Evolutionary conservation across 2,797 vertebrate genomes (phyloP), one percentile per base, ranked within the genome.

Genomic region (Poecile montanus): DNA sequence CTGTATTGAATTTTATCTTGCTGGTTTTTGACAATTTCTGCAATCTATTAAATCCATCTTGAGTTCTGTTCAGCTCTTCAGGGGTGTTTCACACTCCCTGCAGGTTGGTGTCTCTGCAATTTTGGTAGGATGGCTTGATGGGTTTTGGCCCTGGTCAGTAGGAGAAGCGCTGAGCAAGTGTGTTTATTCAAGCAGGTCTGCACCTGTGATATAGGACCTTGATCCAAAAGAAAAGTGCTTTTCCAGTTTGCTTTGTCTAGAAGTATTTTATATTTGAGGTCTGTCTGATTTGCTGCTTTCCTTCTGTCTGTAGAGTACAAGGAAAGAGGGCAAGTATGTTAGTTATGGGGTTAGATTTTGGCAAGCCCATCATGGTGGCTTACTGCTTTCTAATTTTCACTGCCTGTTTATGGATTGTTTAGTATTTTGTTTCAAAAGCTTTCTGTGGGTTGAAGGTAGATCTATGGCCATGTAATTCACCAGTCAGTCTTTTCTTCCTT

Each of bases 91-190:
- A 13, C 3, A 5, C 32, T 47, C 72, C 61, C 61, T 87, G 48
- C 29, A 57, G 54, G 21, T 32, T 79, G 29, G 7, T 61, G 19
- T 53, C 11, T 57, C 18, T 65, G 67, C 32, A 32, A n/a, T 61
- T 93, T 23, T 40, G 32, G 8, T 47, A 45, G 30, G 56, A 27
- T 17, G 63, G 0, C 26, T 48, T 88, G 53, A 32, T 77, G 54
- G 16, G 19, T 36, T 87, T 93, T 92, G 36, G 38, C 40, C 66
- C 17, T 63, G 34, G 44, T 80, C 34, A 38, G 29, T 32, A 76
- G 34, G 34, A 34, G 47, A 89, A 85, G n/a, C 0, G 0, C 44
- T 76, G 63, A 87, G 36, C 0, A 0, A 78, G 7, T 45, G 21
- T 42, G 20, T n/a, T 61, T 80, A 72, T 85, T 74, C 26, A 68